A percentile compares a stretch with the other conserved stretches of the same genome.
phyloP scores from a whole-genome alignment of 2,888 invertebrate genomes.

The Drosophila rellima region DNA sequence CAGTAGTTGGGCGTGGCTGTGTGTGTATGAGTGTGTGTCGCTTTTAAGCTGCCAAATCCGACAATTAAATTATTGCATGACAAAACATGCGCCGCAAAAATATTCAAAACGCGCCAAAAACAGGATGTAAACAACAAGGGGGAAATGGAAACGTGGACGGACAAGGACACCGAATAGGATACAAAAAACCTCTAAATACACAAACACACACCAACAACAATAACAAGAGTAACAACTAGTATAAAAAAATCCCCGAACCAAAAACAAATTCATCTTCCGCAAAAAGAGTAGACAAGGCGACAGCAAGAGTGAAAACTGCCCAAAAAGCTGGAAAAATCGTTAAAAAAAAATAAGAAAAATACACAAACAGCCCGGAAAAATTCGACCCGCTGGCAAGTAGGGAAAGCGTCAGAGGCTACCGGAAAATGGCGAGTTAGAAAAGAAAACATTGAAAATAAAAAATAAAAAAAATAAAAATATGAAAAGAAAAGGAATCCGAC shows the following conservation, averaged over 20 bases:
- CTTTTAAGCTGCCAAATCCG: conserved; percentile 80
- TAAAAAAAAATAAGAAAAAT: conserved; percentile 21
- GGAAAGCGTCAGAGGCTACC: conserved; percentile 44
- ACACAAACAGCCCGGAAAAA: conserved; percentile 35
- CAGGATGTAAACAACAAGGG: conserved; percentile 75
- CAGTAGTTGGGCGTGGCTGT: neutral
- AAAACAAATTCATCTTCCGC: conserved; percentile 67
- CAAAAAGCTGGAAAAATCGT: conserved; percentile 33
- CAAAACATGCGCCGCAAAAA: conserved; percentile 80
- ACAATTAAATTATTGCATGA: conserved; percentile 82
- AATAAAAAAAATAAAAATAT: neutral
- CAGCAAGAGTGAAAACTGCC: neutral
- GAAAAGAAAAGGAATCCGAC: conserved; percentile 2
- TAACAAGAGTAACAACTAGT: conserved; percentile 15
- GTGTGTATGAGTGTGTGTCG: conserved; percentile 17
- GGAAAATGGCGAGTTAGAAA: conserved; percentile 53
- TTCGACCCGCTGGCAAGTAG: conserved; percentile 37
- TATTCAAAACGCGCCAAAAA: conserved; percentile 81
- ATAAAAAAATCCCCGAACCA: conserved; percentile 39
- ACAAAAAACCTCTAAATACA: conserved; percentile 50
- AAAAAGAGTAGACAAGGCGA: conserved; percentile 24
- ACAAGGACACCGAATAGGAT: conserved; percentile 20
- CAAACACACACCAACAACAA: conserved; percentile 30
- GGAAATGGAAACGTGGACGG: conserved; percentile 23
- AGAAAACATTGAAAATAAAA: conserved; percentile 16